Percentiles rank a stretch among this genome's conserved stretches.
Evolutionary conservation across 1,140 invertebrate genomes (phyloP).

Genomic region (Formica exsecta): DNA sequence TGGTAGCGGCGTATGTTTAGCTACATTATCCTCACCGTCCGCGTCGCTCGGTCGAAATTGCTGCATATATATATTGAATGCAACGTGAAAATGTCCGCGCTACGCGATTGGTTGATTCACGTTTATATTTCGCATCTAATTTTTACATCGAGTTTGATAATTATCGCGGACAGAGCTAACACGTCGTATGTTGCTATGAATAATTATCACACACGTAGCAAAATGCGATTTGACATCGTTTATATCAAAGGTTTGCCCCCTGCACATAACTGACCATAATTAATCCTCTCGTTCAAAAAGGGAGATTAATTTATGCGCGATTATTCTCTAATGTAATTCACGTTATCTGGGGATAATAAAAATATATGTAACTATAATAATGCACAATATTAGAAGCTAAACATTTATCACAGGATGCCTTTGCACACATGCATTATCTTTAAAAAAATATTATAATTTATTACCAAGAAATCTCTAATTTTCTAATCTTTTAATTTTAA

Average conservation of each 20-base stretch:
- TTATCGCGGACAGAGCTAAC: slow-evolving; percentile 30
- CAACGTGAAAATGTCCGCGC: slow-evolving; percentile 27
- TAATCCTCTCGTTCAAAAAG: slow-evolving; percentile 16
- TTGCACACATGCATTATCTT: background rate
- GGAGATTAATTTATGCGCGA: slow-evolving; percentile 16
- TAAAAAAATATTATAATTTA: background rate
- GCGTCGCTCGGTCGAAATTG: slow-evolving; percentile 28
- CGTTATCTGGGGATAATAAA: background rate
- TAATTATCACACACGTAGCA: slow-evolving; percentile 22
- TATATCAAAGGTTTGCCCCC: slow-evolving; percentile 17
- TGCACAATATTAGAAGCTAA: background rate
- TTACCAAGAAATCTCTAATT: background rate
- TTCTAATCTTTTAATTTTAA: background rate
- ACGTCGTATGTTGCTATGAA: slow-evolving; percentile 35
- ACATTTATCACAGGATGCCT: background rate
- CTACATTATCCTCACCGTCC: slow-evolving; percentile 60
- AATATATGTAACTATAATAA: background rate
- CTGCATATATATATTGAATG: slow-evolving; percentile 31
- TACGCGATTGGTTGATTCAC: background rate
- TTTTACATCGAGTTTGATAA: slow-evolving; percentile 59
- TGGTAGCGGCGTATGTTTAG: slow-evolving; percentile 57
- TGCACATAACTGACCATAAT: slow-evolving; percentile 30
- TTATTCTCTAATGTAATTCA: slow-evolving; percentile 23
- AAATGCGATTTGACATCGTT: slow-evolving; percentile 33
- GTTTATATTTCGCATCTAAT: slow-evolving; percentile 24